These are phyloP conservation scores for Serripes groenlandicus DNA, from an alignment of 2,888 invertebrate genomes.

Conservation along the genomic window DNA sequence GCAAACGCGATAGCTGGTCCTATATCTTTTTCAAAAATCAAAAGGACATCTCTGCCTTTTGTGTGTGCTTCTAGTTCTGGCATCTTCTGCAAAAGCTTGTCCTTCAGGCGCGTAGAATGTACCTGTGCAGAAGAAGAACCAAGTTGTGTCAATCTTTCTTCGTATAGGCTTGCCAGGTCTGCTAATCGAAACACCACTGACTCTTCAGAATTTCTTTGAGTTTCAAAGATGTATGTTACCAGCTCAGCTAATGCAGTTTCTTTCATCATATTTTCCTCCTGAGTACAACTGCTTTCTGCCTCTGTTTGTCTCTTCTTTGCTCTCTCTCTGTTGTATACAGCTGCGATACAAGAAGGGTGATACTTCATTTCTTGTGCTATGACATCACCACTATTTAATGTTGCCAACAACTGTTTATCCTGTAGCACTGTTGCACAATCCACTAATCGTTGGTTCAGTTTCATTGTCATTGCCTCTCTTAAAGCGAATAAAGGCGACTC, in stretches of 20 bases:
- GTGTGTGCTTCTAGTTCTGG: conserved; percentile 62
- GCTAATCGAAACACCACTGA: conserved; percentile 59
- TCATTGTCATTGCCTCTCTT: conserved; percentile 62
- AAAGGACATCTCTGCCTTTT: conserved; percentile 36
- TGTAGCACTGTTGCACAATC: conserved; percentile 55
- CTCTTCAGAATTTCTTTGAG: conserved; percentile 30
- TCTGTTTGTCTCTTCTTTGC: conserved; percentile 10
- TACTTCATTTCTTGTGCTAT: conserved; percentile 69
- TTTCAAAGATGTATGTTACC: conserved; percentile 59
- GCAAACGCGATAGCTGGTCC: conserved; percentile 53
- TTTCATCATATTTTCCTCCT: conserved; percentile 4
- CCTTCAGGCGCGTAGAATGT: conserved; percentile 41
- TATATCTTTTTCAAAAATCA: conserved; percentile 54
- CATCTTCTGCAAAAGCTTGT: conserved; percentile 47
- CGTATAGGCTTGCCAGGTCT: conserved; percentile 54
- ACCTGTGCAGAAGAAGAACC: conserved; percentile 2
- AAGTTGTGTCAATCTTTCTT: conserved; percentile 38
- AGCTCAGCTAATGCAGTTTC: conserved; percentile 30
- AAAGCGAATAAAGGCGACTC: too few relatives aligned
- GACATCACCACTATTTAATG: conserved; percentile 62
- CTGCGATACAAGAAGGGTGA: conserved; percentile 52
- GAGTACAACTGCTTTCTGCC: too few relatives aligned
- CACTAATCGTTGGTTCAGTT: conserved; percentile 51
- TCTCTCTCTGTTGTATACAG: conserved; percentile 61
- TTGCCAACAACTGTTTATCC: conserved; percentile 60